A percentile compares a stretch with the other conserved stretches of the same genome.
These are phyloP conservation scores for Chrysaora quinquecirrha DNA, from an alignment of 30 jellyfish, hydroid and myxozoan genomes.

Conservation along the genomic window DNA sequence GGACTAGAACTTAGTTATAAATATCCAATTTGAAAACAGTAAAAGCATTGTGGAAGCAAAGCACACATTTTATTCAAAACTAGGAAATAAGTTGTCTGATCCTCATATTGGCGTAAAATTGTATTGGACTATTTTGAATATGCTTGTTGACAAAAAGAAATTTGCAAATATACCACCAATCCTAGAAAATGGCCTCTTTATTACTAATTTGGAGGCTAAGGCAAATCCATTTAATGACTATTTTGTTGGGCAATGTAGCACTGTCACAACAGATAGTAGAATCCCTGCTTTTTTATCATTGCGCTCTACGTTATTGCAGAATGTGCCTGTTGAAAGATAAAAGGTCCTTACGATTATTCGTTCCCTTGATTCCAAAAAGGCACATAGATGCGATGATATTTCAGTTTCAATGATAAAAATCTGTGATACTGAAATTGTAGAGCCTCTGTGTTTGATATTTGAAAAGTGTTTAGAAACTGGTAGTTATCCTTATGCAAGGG, in stretches of 20 bases:
- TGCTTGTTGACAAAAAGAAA: too few relatives aligned
- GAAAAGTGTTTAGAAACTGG: too few relatives aligned
- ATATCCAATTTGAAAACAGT: conserved; percentile 7
- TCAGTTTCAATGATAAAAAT: conserved; percentile 50
- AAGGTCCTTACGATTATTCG: neutral
- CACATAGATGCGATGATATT: conserved; percentile 54
- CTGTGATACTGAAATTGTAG: conserved; percentile 38
- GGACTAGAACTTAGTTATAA: conserved; percentile 32
- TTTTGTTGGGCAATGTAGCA: conserved; percentile 46
- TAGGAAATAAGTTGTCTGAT: too few relatives aligned
- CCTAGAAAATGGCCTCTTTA: conserved; percentile 35
- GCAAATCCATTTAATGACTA: conserved; percentile 29
- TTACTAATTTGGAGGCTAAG: conserved; percentile 44
- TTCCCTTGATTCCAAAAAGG: conserved; percentile 21
- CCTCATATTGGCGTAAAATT: conserved; percentile 47
- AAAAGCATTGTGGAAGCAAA: conserved; percentile 7
- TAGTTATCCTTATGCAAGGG: too few relatives aligned
- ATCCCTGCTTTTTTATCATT: neutral
- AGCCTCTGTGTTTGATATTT: conserved; percentile 19
- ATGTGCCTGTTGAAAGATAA: conserved; percentile 10
- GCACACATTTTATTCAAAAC: neutral
- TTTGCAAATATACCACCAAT: too few relatives aligned
- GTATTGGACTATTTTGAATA: conserved; percentile 50
- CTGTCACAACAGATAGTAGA: too few relatives aligned
- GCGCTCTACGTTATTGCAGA: conserved; percentile 14